phyloP scores from a whole-genome alignment of 2,888 invertebrate genomes.

The Callinectes sapidus region DNA sequence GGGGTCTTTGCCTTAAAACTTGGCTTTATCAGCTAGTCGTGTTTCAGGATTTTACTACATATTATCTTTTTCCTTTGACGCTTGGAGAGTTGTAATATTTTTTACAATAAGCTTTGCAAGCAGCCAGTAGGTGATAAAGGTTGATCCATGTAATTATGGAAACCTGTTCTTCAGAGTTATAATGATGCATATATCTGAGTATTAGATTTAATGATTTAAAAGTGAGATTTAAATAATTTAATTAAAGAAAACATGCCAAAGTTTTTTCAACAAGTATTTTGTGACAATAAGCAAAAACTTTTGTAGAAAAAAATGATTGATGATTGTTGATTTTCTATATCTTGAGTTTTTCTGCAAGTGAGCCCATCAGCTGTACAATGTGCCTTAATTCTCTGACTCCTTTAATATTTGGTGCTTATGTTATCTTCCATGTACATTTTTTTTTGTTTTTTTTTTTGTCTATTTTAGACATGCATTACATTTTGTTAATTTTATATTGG shows the following conservation, averaged over 20 bases:
- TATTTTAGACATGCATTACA: not conserved
- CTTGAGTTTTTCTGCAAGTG: conserved; percentile 10
- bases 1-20: not conserved
- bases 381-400: not conserved
- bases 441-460: not conserved
- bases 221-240: not conserved
- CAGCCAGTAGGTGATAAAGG: not conserved
- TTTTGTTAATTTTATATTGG: not conserved
- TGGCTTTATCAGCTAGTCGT: not conserved
- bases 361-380: conserved; percentile 18
- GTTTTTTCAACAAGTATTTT: not conserved
- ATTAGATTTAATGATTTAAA: not conserved
- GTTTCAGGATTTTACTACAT: not conserved
- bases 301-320: not conserved
- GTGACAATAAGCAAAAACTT: not conserved
- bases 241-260: not conserved
- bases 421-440: not conserved
- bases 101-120: not conserved
- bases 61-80: not conserved
- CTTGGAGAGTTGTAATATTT: not conserved
- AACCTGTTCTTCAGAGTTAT: not conserved
- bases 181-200: not conserved
- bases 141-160: not conserved
- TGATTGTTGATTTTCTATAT: not conserved
- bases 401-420: not conserved